Percentiles rank a stretch among this genome's conserved stretches.
Evolutionary conservation across 1,140 invertebrate species (phyloP).

Genomic region (Microplitis demolitor): DNA sequence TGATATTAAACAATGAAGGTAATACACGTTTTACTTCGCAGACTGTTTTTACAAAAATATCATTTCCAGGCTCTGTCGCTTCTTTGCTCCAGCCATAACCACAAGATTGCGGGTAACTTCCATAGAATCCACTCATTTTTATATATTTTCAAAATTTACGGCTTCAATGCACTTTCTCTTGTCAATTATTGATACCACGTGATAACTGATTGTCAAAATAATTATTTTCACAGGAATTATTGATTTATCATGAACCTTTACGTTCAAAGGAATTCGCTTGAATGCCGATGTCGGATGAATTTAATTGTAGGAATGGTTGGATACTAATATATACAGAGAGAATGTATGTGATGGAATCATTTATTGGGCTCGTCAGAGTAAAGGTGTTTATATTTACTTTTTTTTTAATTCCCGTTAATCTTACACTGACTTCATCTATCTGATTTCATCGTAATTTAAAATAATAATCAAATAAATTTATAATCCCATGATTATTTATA

Average conservation of each 20-base stretch:
- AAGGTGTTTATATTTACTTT: not conserved
- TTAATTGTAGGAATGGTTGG: no score
- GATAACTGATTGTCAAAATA: no score
- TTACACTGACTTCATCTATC: not conserved
- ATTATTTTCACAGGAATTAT: no score
- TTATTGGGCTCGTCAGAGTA: not conserved
- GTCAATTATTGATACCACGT: no score
- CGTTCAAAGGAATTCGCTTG: no score
- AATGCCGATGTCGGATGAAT: no score
- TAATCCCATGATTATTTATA: not conserved
- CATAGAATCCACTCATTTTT: constrained; percentile 27
- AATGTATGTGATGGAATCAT: no score
- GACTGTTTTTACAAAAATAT: constrained; percentile 54
- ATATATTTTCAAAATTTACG: not conserved
- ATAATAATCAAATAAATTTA: no score
- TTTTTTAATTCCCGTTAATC: not conserved
- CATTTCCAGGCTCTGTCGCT: constrained; percentile 33
- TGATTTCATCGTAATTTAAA: constrained; percentile 1
- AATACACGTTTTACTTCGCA: constrained; percentile 56
- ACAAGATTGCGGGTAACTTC: constrained; percentile 27
- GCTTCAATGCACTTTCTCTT: no score
- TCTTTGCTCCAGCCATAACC: constrained; percentile 30
- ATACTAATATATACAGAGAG: no score
- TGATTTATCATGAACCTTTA: no score
- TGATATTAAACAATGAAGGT: constrained; percentile 59